These are phyloP conservation scores for Gymnogyps californianus DNA, from an alignment of 2,113 vertebrate genomes.

Conservation along the genomic window DNA sequence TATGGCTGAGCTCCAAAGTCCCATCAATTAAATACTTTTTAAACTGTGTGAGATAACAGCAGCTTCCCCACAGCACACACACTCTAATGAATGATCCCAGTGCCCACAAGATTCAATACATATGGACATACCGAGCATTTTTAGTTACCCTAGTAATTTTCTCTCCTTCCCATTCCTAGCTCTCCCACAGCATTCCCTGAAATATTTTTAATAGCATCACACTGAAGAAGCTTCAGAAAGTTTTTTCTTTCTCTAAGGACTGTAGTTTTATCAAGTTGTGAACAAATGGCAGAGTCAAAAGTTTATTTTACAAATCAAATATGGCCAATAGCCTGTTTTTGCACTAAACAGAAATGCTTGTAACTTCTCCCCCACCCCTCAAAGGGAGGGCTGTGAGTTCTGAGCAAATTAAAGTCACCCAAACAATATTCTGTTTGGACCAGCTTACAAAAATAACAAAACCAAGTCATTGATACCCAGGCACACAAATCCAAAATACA, in stretches of 20 bases:
- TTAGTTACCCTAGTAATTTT: neutral
- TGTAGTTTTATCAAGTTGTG: neutral
- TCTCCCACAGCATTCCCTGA: neutral
- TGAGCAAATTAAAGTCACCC: neutral
- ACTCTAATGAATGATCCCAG: neutral
- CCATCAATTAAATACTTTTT: neutral
- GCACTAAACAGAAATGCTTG: neutral
- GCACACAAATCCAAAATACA: neutral
- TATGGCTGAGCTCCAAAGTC: neutral
- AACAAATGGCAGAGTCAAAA: neutral
- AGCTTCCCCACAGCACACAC: neutral
- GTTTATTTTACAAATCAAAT: neutral
- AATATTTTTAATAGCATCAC: neutral
- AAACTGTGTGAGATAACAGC: neutral
- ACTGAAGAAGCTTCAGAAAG: neutral
- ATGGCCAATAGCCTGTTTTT: neutral
- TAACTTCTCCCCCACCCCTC: neutral
- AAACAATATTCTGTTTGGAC: neutral
- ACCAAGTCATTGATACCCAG: neutral
- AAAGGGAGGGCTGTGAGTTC: neutral
- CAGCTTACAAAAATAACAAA: neutral
- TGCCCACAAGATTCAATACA: neutral
- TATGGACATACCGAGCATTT: neutral
- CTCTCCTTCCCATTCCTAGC: neutral
- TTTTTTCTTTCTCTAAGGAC: neutral